phyloP scores from a whole-genome alignment of 2,888 invertebrate genomes.

The Acanthacorydalis orientalis region DNA sequence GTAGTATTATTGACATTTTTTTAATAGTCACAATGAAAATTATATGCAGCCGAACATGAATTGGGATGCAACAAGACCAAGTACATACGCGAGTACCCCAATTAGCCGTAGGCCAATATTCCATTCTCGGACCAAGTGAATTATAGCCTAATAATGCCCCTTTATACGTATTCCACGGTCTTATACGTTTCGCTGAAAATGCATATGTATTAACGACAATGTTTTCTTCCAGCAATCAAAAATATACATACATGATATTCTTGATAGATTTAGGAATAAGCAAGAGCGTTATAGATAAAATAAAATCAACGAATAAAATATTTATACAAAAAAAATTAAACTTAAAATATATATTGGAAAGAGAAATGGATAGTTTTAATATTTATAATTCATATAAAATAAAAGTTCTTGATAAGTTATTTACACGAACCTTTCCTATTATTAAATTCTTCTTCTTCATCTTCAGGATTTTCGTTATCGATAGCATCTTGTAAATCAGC shows the following conservation, averaged over 20 bases:
- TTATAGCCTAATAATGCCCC: constrained; percentile 35
- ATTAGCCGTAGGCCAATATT: constrained; percentile 40
- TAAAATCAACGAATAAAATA: too few relatives aligned
- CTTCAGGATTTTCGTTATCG: constrained; percentile 59
- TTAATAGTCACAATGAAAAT: too few relatives aligned
- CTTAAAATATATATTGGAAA: too few relatives aligned
- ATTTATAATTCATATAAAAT: too few relatives aligned
- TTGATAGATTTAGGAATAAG: too few relatives aligned
- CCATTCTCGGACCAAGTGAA: constrained; percentile 36
- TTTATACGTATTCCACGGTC: constrained; percentile 11
- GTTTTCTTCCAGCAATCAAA: not conserved
- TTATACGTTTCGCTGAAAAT: constrained; percentile 1
- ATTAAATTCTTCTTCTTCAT: constrained; percentile 49
- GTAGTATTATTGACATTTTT: too few relatives aligned
- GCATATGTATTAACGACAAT: not conserved
- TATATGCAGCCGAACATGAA: not conserved
- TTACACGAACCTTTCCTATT: constrained; percentile 42
- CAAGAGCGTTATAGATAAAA: too few relatives aligned
- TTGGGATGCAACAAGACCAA: not conserved
- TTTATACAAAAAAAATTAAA: too few relatives aligned
- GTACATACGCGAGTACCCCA: constrained; percentile 28
- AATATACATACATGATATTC: too few relatives aligned
- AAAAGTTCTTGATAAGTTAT: too few relatives aligned
- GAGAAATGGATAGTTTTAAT: too few relatives aligned
- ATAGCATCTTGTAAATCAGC: constrained; percentile 64